Base-by-base conservation (phyloP, 2,797 vertebrate genomes). In the Platalea minor region DNA sequence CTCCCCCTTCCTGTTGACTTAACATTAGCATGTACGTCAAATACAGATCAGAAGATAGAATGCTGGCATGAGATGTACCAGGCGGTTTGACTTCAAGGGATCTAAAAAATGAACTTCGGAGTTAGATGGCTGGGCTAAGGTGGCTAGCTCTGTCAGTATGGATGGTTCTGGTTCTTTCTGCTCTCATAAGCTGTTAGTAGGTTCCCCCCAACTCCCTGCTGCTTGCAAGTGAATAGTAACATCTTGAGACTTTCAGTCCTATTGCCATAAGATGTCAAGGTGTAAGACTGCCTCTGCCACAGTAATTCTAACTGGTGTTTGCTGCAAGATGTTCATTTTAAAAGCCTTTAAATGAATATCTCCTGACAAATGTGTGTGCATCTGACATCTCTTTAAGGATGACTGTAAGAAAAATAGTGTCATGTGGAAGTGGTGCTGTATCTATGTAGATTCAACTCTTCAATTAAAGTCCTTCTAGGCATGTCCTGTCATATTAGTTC, bases 261-360 rank as follows among this genome's bases (percentile, higher is more conserved):
- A 10, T 93, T 84, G 75, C 65, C 3, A 1, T 95, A 89, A 94
- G 81, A 54, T 91, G 85, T 95, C 73, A 78, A 75, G 78, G 82
- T 92, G 24, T 74, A 94, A 94, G 76, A 57, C 87, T 92, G 61
- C 64, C 78, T 81, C 87, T 93, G 74, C 56, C 60, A 54, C 50
- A 84, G 61, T 93, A 78, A 86, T 86, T 95, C 82, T 96, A 43
- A 73, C 89, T 67, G 61, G 87, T 94, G 57, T 94, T 95, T 90
- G 83, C 80, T 84, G 48, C 83, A 88, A 88, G 96, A 96, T 95
- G 96, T 95, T 95, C 63, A 94, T 96, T 97, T 96, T 63, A 86
- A 92, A 96, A 92, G 5, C 25, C n/a, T 88, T 80, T 95, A 88
- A 96, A 96, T 95, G 54, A 94, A 93, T 96, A 95, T 88, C 89